Evolutionary conservation across 1,140 invertebrate species (phyloP), one percentile per base, ranked within the genome.

Genomic region (Stegodyphus dumicola): DNA sequence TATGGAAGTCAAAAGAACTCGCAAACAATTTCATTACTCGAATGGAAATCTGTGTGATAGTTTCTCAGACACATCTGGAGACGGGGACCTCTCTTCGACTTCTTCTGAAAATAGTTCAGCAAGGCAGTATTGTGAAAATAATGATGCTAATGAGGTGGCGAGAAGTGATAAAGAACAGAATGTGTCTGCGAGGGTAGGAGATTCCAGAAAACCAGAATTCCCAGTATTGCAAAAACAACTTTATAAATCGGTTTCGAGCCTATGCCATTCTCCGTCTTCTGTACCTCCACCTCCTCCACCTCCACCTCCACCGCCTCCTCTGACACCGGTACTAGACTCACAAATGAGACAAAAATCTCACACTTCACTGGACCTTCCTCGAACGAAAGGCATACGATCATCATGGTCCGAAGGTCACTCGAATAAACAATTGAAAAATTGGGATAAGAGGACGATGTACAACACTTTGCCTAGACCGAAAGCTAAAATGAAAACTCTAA

Each of bases 401-500:
- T 69, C 73, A 33, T 52, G 51, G 69, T 53, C 56, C 7, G 65
- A 71, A 76, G 64, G 60, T 90, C 80, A 73, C 90, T 66, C 85
- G 66, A 84, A 77, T 49, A 74, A 76, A 52, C 73, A 81, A 88
- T 88, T 74, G 10, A 60, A 81, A 69, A 74, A 85, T 15, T 52
- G 7, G 13, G 65, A 67, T 67, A 67, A 67, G 17, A 60, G 5
- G 15, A 67, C 76, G 15, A 15, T 69, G 49, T 77, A 77, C n/a
- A 75, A 76, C 15, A 87, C 80, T n/a, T 69, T 78, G 6, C 96
- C 96, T 0, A 94, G 94, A 67, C 96, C 96, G 6, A 95, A 95
- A 90, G 93, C 94, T 15, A 97, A 97, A 90, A 97, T 97, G 96
- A 96, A 96, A 91, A 96, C 96, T 5, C 94, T 97, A 85, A 97